Percentiles rank a stretch among this genome's conserved stretches.
These are phyloP conservation scores for Drosophila neonasuta DNA, from an alignment of 2,888 invertebrate genomes.

Conservation along the genomic window DNA sequence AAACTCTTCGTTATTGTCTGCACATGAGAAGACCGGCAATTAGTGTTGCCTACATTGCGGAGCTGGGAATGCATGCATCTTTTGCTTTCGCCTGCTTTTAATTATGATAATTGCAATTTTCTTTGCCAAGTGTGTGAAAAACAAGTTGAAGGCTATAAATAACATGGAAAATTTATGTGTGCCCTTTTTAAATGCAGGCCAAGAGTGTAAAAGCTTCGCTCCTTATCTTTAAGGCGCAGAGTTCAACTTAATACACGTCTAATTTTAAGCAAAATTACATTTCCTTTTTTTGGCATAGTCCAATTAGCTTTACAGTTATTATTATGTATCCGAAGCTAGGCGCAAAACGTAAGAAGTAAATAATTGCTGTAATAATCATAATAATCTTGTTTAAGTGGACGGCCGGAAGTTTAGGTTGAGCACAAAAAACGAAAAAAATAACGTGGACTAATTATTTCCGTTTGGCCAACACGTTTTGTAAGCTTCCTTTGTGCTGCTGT, in stretches of 20 bases:
- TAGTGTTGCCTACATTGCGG: conserved; percentile 40
- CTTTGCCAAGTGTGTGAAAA: conserved; percentile 8
- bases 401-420: conserved; percentile 31
- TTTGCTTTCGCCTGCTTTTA: conserved; percentile 16
- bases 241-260: conserved; percentile 28
- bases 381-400: conserved; percentile 24
- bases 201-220: not conserved
- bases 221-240: not conserved
- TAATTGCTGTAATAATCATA: conserved; percentile 49
- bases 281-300: conserved; percentile 20
- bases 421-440: conserved; percentile 7
- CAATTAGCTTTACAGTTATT: conserved; percentile 45
- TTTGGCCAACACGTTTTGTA: conserved; percentile 23
- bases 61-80: conserved; percentile 13
- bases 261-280: conserved; percentile 34
- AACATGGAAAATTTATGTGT: conserved; percentile 13
- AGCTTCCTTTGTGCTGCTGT: conserved; percentile 4
- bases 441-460: conserved; percentile 63
- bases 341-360: conserved; percentile 21
- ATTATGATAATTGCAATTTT: conserved; percentile 58
- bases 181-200: conserved; percentile 6
- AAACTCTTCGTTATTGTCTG: conserved; percentile 32
- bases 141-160: conserved; percentile 16
- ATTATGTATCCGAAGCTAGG: conserved; percentile 37
- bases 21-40: conserved; percentile 24